phyloP scores from a whole-genome alignment of 2,113 vertebrate species.

The Microcebus jonahi region DNA sequence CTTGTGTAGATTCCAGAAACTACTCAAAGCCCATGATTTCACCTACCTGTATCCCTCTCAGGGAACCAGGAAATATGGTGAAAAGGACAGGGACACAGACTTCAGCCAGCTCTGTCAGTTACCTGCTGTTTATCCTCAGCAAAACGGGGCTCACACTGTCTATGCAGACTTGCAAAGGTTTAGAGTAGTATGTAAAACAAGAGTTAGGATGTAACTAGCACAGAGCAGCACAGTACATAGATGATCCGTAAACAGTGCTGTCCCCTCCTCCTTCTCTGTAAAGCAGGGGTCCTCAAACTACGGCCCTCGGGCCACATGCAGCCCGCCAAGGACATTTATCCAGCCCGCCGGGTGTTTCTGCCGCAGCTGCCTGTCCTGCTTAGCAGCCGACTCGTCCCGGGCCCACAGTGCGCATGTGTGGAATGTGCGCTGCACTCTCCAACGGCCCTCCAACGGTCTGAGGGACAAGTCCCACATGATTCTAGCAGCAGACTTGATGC shows the following conservation, averaged over 20 bases:
- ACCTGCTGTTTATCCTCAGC: not conserved
- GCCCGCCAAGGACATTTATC: too few relatives aligned
- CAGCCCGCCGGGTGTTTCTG: too few relatives aligned
- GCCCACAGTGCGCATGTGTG: too few relatives aligned
- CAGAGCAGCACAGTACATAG: not conserved
- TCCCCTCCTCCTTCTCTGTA: not conserved
- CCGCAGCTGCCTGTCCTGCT: too few relatives aligned
- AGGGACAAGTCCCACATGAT: not conserved
- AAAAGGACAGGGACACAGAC: not conserved
- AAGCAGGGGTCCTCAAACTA: not conserved
- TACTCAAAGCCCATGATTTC: not conserved
- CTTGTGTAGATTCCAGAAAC: not conserved
- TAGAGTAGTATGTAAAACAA: not conserved
- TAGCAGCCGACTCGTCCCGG: too few relatives aligned
- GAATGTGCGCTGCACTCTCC: too few relatives aligned
- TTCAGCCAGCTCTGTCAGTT: not conserved
- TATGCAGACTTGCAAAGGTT: not conserved
- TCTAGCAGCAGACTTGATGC: not conserved
- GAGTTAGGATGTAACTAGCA: not conserved
- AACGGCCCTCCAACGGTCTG: too few relatives aligned
- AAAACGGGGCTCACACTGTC: not conserved
- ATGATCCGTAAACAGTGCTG: accelerated
- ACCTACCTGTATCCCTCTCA: not conserved
- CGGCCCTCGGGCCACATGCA: too few relatives aligned
- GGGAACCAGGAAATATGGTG: not conserved